These are phyloP conservation scores for Parasteatoda lunata DNA, from an alignment of 2,888 invertebrate species.

Conservation along the genomic window DNA sequence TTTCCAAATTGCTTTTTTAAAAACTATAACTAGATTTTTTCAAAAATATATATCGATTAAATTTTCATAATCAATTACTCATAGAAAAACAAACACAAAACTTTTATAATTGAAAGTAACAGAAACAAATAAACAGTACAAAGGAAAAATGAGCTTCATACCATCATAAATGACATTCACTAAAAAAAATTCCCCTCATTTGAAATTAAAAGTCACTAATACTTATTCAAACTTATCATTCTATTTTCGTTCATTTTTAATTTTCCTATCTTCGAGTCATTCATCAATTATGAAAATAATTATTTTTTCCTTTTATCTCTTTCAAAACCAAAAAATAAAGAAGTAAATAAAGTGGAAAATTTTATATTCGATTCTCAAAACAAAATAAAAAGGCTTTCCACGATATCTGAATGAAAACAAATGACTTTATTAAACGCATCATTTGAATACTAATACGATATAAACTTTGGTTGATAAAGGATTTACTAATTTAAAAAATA, in stretches of 20 bases:
- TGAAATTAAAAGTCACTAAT: too few species aligned
- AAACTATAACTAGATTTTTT: too few species aligned
- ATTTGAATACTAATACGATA: constrained; percentile 44
- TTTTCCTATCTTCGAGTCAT: constrained; percentile 19
- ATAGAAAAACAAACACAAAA: too few species aligned
- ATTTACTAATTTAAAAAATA: constrained; percentile 20
- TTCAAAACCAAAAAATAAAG: constrained; percentile 10
- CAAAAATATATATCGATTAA: too few species aligned
- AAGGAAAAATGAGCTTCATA: too few species aligned
- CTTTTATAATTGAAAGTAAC: too few species aligned
- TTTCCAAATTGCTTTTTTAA: too few species aligned
- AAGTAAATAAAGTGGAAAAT: constrained; percentile 24
- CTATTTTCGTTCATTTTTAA: not conserved
- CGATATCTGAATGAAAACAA: constrained; percentile 45
- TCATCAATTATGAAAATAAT: constrained; percentile 22
- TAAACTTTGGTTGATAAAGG: constrained; percentile 46
- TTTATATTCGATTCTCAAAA: constrained; percentile 27
- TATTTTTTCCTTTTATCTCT: constrained; percentile 11
- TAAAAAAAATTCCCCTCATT: too few species aligned
- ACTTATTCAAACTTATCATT: too few species aligned
- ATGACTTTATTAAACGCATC: constrained; percentile 57
- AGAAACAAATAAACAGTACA: too few species aligned
- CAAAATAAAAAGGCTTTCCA: constrained; percentile 1
- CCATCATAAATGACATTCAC: too few species aligned
- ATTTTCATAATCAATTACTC: too few species aligned